A percentile compares a stretch with the other conserved stretches of the same genome.
Conservation (phyloP, 2,888 invertebrate species). For the Watsonalla binaria region DNA sequence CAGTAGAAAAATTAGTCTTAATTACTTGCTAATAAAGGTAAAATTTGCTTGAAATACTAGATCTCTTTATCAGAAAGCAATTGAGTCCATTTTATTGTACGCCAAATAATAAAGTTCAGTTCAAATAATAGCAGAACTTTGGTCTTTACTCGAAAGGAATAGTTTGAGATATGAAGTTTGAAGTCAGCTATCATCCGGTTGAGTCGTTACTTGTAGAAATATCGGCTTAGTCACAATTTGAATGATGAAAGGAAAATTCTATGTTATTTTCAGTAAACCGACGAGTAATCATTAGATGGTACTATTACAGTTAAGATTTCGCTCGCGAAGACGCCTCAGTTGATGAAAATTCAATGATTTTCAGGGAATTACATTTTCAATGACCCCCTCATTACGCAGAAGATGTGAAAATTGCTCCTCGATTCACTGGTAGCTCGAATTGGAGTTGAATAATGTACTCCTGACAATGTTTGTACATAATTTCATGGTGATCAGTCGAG, state of each 20-base stretch:
- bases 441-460: too few species aligned
- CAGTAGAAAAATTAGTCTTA: neutral
- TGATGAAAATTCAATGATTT: too few species aligned
- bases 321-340: too few species aligned
- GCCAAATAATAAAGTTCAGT: neutral
- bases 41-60: neutral
- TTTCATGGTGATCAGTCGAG: too few species aligned
- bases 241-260: neutral
- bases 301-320: too few species aligned
- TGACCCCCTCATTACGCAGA: too few species aligned
- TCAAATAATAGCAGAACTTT: neutral
- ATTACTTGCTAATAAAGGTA: neutral
- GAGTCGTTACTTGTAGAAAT: constrained; percentile 12
- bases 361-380: too few species aligned
- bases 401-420: too few species aligned
- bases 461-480: too few species aligned
- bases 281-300: too few species aligned
- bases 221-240: constrained; percentile 23
- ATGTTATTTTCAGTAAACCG: neutral
- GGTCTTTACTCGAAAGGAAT: neutral
- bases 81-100: neutral
- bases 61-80: neutral
- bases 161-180: neutral
- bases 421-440: too few species aligned
- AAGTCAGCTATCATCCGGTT: constrained; percentile 10